Percentiles rank a stretch among this genome's conserved stretches.
Conservation (phyloP, 2,113 vertebrate genomes). For the Leptocoma aspasia region DNA sequence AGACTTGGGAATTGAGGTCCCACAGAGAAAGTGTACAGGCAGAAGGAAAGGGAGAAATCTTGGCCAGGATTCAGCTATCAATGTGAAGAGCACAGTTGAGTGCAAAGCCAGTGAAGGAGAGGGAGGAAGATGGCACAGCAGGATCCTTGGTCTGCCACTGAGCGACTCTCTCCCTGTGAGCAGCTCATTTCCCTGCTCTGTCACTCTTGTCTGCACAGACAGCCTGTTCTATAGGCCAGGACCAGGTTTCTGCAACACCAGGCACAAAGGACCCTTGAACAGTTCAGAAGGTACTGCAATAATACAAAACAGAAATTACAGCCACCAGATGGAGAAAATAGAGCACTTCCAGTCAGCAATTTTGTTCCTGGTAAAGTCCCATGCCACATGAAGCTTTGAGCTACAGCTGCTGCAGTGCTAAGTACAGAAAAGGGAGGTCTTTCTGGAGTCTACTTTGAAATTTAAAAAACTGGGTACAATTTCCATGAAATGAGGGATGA, state of each 20-base stretch:
- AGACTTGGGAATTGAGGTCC: neutral
- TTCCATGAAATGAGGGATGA: neutral
- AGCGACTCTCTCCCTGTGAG: neutral
- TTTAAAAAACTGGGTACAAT: neutral
- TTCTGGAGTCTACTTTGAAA: slow-evolving; percentile 4
- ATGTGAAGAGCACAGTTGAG: neutral
- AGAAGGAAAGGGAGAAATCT: neutral
- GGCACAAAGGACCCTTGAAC: neutral
- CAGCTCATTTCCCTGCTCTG: neutral
- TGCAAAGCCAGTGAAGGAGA: neutral
- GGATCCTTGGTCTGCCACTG: neutral
- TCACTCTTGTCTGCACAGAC: neutral
- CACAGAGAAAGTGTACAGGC: neutral
- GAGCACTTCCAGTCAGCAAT: neutral
- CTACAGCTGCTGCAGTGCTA: neutral
- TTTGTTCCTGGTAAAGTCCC: neutral
- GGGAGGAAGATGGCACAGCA: neutral
- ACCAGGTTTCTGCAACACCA: neutral
- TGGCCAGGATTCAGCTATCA: neutral
- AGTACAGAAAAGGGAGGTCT: neutral
- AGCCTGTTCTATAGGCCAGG: neutral
- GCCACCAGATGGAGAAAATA: neutral
- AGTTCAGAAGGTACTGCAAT: neutral
- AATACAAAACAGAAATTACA: neutral
- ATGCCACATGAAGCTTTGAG: neutral